Conservation (phyloP, 1,140 invertebrate species). For the Calephelis nemesis region DNA sequence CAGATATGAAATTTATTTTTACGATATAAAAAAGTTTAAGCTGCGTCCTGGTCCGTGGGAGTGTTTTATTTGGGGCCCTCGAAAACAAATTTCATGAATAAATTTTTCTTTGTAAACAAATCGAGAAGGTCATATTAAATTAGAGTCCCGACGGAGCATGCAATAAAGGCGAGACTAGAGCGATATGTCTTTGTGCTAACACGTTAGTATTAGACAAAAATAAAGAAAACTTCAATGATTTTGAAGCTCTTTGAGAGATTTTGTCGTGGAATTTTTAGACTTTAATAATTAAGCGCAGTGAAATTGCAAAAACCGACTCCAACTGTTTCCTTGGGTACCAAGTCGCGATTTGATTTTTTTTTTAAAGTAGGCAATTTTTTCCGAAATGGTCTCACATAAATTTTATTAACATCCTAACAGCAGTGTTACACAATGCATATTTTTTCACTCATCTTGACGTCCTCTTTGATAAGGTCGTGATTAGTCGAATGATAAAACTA, state of each 20-base stretch:
- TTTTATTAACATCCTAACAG: too few species aligned
- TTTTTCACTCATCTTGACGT: too few species aligned
- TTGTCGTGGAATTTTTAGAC: not conserved
- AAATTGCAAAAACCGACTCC: too few species aligned
- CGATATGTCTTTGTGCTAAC: conserved; percentile 1
- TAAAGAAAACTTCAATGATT: not conserved
- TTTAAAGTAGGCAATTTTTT: too few species aligned
- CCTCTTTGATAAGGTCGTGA: too few species aligned
- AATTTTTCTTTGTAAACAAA: conserved; percentile 76
- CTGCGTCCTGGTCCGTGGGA: conserved; percentile 50
- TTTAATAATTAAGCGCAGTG: too few species aligned
- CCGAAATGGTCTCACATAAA: too few species aligned
- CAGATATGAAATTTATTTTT: conserved; percentile 35
- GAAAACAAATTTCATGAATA: conserved; percentile 75
- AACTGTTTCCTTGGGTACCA: too few species aligned
- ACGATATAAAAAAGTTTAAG: conserved; percentile 40
- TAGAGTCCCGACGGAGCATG: conserved; percentile 47
- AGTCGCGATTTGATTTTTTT: too few species aligned
- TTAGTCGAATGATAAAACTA: too few species aligned
- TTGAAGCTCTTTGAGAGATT: not conserved
- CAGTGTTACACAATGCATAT: too few species aligned
- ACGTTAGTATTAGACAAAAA: conserved; percentile 1
- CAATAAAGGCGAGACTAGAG: conserved; percentile 38
- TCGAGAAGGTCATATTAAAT: conserved; percentile 68
- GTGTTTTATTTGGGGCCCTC: conserved; percentile 56